Percentiles rank a stretch among this genome's conserved stretches.
Conservation (phyloP, 30 jellyfish, hydroid and myxozoan species). For the Hydractinia symbiolongicarpus region DNA sequence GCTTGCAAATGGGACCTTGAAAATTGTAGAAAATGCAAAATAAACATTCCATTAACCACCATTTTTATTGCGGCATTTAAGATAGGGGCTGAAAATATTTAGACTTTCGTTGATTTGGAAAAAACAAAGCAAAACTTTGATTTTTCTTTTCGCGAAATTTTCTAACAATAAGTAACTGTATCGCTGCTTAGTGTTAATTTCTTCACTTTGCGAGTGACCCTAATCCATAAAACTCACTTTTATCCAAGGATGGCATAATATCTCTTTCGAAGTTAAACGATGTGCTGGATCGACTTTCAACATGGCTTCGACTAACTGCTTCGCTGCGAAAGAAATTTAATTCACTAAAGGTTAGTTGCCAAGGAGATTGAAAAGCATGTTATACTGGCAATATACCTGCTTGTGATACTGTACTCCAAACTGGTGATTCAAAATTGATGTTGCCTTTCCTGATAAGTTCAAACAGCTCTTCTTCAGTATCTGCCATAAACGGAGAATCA, state of each 20-base stretch:
- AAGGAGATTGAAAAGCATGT: not conserved
- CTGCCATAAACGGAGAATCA: conserved; percentile 73
- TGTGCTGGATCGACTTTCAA: conserved; percentile 92
- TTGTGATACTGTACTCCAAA: conserved; percentile 50
- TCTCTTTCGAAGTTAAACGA: conserved; percentile 82
- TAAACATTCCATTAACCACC: no score
- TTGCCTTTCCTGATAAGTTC: conserved; percentile 61
- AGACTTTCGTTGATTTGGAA: no score
- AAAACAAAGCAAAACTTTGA: no score
- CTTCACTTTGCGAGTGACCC: no score
- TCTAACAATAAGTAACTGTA: no score
- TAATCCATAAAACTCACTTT: conserved; percentile 28
- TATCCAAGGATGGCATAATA: conserved; percentile 82
- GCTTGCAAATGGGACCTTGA: no score
- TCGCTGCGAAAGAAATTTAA: conserved; percentile 36
- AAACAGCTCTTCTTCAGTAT: conserved; percentile 71
- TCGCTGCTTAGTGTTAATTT: no score
- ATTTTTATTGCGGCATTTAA: no score
- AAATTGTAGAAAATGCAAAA: no score
- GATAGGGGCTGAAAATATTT: no score
- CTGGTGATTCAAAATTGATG: conserved; percentile 27
- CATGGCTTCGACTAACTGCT: conserved; percentile 72
- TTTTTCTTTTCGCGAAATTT: no score
- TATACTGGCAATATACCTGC: conserved; percentile 41
- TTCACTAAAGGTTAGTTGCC: no score